Base-by-base conservation (phyloP, 1,140 invertebrate species). In the Goniozus legneri region DNA sequence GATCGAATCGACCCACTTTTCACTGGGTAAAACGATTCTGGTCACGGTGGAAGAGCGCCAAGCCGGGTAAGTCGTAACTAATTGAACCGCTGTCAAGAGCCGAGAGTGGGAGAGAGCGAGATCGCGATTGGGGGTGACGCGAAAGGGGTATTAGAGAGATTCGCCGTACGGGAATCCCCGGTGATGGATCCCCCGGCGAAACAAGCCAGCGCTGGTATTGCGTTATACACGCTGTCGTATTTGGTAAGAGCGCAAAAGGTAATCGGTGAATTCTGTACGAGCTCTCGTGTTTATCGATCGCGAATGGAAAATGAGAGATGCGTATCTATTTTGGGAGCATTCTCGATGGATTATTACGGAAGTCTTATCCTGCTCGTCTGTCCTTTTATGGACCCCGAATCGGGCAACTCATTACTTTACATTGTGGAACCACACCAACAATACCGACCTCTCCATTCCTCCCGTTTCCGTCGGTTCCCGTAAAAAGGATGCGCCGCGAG, bases 31-130 rank as follows among this genome's bases (percentile, higher is more conserved):
- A n/a, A n/a, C n/a, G n/a, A n/a, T n/a, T n/a, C n/a, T n/a, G n/a
- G n/a, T n/a, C n/a, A n/a, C n/a, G n/a, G n/a, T n/a, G n/a, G n/a
- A n/a, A n/a, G n/a, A n/a, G n/a, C n/a, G n/a, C n/a, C 50, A 37
- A 64, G 56, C 60, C 56, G n/a, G 58, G 61, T 63, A 64, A 57
- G 56, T 50, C 47, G 46, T 41, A 56, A 60, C 50, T 60, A 60
- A 60, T 60, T 60, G 53, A 59, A 60, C 50, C 50, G 47, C 53
- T 55, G 53, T 50, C 50, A 50, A 54, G 49, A 42, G 57, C 34
- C 33, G 39, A 19, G 33, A 24, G 40, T 42, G 15, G 37, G 40
- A 53, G 47, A 46, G 55, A 58, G 27, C 34, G 40, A 44, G 45
- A n/a, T n/a, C n/a, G n/a, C n/a, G n/a, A n/a, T n/a, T n/a, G n/a